Percentiles rank a stretch among this genome's conserved stretches.
Evolutionary conservation across 2,113 vertebrate genomes (phyloP).

Genomic region (Odocoileus virginianus): DNA sequence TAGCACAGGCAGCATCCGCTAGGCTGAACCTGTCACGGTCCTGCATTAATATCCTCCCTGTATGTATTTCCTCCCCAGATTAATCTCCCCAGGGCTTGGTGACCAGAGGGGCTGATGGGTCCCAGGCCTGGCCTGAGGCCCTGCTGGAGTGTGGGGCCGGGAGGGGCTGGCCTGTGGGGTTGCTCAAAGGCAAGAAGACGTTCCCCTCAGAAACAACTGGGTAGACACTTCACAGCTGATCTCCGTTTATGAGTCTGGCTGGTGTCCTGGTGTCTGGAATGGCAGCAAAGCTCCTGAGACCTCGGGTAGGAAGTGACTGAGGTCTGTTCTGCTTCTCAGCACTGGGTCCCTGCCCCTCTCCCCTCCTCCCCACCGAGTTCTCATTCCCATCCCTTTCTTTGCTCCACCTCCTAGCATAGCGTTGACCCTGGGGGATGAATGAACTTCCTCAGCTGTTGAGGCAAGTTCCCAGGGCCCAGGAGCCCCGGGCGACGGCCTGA

Average conservation of each 20-base stretch:
- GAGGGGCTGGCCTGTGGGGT: neutral
- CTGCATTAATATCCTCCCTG: neutral
- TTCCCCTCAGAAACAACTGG: neutral
- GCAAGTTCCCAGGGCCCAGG: neutral
- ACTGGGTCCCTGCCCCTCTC: conserved; percentile 15
- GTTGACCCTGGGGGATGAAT: neutral
- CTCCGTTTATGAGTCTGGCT: conserved; percentile 43
- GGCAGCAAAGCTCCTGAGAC: conserved; percentile 15
- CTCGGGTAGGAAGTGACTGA: conserved; percentile 28
- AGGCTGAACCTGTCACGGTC: neutral
- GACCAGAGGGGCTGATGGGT: conserved; percentile 38
- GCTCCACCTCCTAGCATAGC: neutral
- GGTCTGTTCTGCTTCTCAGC: conserved; percentile 49
- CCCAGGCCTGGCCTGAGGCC: neutral
- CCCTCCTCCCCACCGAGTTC: accelerated
- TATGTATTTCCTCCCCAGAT: neutral
- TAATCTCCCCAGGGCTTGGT: neutral
- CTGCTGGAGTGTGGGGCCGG: conserved; percentile 42
- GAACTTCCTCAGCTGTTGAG: neutral
- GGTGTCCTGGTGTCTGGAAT: conserved; percentile 45
- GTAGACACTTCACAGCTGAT: conserved; percentile 41
- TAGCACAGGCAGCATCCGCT: neutral
- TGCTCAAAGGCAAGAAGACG: conserved; percentile 7
- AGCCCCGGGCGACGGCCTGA: neutral
- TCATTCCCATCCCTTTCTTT: conserved; percentile 20